Evolutionary conservation across 2,113 vertebrate genomes (phyloP).

Genomic region (Daubentonia madagascariensis): DNA sequence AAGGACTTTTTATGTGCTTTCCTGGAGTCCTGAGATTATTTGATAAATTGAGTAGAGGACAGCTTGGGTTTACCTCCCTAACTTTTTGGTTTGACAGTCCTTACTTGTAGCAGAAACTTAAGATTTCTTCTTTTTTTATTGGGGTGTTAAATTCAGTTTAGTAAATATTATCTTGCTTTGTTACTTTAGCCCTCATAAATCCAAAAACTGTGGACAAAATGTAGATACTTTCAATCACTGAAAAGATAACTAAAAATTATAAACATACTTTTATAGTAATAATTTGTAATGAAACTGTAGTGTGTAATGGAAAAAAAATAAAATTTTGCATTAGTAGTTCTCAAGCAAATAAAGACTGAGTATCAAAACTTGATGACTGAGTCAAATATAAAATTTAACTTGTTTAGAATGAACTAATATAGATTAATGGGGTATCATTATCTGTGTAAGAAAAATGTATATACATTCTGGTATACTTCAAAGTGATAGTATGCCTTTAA

Average conservation of each 20-base stretch:
- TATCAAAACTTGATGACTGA: not conserved
- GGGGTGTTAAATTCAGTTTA: not conserved
- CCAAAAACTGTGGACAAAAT: not conserved
- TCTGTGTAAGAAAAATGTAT: not conserved
- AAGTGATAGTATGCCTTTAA: not conserved
- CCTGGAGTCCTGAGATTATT: not conserved
- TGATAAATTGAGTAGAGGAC: not conserved
- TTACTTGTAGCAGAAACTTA: constrained; percentile 12
- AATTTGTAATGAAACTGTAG: not conserved
- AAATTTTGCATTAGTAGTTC: not conserved
- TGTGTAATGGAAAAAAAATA: not conserved
- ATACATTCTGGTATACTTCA: not conserved
- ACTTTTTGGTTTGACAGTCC: not conserved
- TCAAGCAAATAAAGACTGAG: not conserved
- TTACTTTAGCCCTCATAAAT: not conserved
- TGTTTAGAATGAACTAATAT: constrained; percentile 1
- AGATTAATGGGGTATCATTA: not conserved
- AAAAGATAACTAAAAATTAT: not conserved
- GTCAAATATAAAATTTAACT: not conserved
- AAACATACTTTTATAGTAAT: not conserved
- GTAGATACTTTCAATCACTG: not conserved
- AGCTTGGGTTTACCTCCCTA: not conserved
- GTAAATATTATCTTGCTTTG: not conserved
- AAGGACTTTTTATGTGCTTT: not conserved
- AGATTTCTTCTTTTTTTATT: not conserved